A percentile compares a stretch with the other conserved stretches of the same genome.
Conservation (phyloP, 2,113 vertebrate genomes). For the Loxodonta africana region DNA sequence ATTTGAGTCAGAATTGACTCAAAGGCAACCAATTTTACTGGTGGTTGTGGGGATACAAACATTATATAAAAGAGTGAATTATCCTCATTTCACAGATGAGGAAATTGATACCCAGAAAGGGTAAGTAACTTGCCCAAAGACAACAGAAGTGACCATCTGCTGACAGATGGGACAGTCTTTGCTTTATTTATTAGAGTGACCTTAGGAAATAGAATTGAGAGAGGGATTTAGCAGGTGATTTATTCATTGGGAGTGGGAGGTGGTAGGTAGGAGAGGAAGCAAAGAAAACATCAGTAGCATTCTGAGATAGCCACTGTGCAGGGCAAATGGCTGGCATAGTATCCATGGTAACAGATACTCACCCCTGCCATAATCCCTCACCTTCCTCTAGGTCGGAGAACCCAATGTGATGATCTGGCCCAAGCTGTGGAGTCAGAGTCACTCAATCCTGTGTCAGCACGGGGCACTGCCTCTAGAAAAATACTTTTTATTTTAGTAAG, state of each 20-base stretch:
- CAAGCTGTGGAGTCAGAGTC: background rate
- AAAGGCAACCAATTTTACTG: background rate
- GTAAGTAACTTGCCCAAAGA: background rate
- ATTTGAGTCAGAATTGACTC: background rate
- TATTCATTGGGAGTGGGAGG: background rate
- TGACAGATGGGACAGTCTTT: background rate
- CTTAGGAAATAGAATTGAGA: background rate
- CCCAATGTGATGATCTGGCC: background rate
- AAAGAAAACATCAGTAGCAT: background rate
- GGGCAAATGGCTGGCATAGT: background rate
- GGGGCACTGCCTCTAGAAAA: slow-evolving; percentile 64
- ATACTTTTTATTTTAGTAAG: slow-evolving; percentile 70
- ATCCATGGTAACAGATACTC: slow-evolving; percentile 9
- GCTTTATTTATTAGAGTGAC: background rate
- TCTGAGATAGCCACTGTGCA: background rate
- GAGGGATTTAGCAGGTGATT: background rate
- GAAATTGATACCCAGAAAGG: background rate
- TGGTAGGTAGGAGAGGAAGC: background rate
- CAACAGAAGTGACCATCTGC: background rate
- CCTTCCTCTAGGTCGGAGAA: background rate
- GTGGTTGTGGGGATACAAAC: background rate
- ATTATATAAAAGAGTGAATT: background rate
- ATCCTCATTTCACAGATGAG: slow-evolving; percentile 16
- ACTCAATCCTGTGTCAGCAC: slow-evolving; percentile 50
- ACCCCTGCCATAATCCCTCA: background rate